These are phyloP conservation scores for Erpornis zantholeuca DNA, from an alignment of 2,113 vertebrate species.

Conservation along the genomic window DNA sequence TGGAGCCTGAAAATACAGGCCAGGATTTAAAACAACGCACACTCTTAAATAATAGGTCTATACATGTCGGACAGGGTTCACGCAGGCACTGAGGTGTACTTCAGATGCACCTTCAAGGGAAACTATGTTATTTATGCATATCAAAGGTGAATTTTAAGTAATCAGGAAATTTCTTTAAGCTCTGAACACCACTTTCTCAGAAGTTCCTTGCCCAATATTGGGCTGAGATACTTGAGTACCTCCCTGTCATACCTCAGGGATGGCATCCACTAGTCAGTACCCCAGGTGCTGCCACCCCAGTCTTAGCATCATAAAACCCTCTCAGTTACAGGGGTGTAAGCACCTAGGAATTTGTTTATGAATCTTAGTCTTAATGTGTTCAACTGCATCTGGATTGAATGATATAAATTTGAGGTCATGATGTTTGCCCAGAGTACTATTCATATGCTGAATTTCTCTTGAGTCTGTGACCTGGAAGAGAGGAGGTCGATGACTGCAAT, in stretches of 20 bases:
- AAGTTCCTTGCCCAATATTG: not conserved
- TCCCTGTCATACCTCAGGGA: not conserved
- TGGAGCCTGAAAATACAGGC: not conserved
- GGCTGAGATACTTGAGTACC: not conserved
- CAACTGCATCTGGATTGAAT: not conserved
- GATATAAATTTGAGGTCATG: not conserved
- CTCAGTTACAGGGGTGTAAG: not conserved
- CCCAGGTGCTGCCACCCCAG: fast-evolving
- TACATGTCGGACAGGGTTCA: not conserved
- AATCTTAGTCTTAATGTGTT: not conserved
- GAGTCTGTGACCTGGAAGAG: not conserved
- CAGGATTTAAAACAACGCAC: not conserved
- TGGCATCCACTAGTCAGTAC: not conserved
- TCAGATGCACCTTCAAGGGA: not conserved
- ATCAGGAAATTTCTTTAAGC: not conserved
- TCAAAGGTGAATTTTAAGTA: not conserved
- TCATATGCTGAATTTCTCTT: not conserved
- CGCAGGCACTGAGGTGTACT: not conserved
- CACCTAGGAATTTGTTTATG: not conserved
- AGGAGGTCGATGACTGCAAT: not conserved
- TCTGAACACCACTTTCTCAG: not conserved
- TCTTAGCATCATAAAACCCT: not conserved
- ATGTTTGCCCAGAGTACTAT: not conserved
- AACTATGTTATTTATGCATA: not conserved
- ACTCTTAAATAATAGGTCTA: not conserved